phyloP scores from a whole-genome alignment of 2,797 vertebrate genomes.

The Astyanax mexicanus region DNA sequence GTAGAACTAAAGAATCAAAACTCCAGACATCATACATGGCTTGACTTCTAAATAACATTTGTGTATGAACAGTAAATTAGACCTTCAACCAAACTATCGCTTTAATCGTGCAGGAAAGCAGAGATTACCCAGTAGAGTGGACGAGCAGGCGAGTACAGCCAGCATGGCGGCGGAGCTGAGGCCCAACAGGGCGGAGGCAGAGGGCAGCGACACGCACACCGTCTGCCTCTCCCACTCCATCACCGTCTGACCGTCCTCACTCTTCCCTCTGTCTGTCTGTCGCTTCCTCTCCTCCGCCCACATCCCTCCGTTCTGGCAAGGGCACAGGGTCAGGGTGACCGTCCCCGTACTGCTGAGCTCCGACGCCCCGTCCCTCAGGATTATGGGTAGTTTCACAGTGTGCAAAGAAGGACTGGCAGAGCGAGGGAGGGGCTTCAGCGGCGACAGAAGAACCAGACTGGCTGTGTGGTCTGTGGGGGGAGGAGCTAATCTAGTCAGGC shows the following conservation, averaged over 20 bases:
- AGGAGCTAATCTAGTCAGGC: too few species aligned
- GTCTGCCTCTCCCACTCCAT: slow-evolving; percentile 74
- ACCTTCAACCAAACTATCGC: too few species aligned
- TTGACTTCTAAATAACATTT: too few species aligned
- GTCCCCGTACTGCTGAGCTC: slow-evolving; percentile 88
- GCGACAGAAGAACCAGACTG: slow-evolving; percentile 83
- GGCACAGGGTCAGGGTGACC: slow-evolving; percentile 88
- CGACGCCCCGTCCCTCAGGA: slow-evolving; percentile 84
- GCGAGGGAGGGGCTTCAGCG: slow-evolving; percentile 75
- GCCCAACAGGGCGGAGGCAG: slow-evolving; percentile 78
- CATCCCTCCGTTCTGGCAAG: slow-evolving; percentile 85
- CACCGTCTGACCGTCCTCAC: slow-evolving; percentile 57
- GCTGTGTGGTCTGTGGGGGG: slow-evolving; percentile 81
- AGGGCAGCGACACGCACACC: slow-evolving; percentile 72
- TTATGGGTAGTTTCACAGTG: slow-evolving; percentile 84
- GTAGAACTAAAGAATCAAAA: too few species aligned
- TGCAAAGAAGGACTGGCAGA: slow-evolving; percentile 72
- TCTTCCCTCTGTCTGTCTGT: slow-evolving; percentile 61
- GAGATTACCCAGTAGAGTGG: slow-evolving; percentile 84
- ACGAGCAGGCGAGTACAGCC: slow-evolving; percentile 85
- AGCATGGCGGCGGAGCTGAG: slow-evolving; percentile 88
- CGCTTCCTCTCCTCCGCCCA: slow-evolving; percentile 75
- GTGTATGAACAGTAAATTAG: too few species aligned
- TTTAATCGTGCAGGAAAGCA: too few species aligned
- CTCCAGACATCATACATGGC: too few species aligned